These are phyloP conservation scores for Hippocampus barbouri DNA, from an alignment of 2,113 vertebrate genomes.

Conservation along the genomic window DNA sequence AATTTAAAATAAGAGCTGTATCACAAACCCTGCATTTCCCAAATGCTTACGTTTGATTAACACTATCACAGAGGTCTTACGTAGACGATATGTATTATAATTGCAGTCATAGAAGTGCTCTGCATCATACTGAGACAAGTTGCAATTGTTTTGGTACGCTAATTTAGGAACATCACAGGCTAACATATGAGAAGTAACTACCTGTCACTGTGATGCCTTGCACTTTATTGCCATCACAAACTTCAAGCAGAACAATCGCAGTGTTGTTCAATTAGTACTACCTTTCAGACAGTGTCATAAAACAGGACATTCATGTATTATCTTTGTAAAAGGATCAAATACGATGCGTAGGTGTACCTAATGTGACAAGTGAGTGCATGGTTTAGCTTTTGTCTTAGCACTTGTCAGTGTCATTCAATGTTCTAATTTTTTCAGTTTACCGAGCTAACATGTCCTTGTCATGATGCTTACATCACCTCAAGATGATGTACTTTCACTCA, in stretches of 20 bases:
- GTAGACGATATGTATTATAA: background rate
- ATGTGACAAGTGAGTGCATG: background rate
- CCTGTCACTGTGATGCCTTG: background rate
- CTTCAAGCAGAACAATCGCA: background rate
- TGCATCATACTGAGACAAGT: background rate
- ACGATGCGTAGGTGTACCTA: background rate
- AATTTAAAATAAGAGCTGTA: background rate
- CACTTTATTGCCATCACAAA: background rate
- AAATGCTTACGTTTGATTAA: background rate
- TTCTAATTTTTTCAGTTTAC: background rate
- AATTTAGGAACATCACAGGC: background rate
- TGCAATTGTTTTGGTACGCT: background rate
- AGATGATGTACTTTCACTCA: constrained; percentile 1
- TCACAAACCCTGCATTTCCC: background rate
- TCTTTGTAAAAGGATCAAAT: background rate
- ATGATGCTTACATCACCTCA: constrained; percentile 3
- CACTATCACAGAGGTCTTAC: background rate
- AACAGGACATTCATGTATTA: background rate
- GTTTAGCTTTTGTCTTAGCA: background rate
- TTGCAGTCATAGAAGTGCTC: background rate
- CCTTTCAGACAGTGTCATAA: background rate
- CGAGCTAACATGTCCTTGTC: background rate
- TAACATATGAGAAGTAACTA: background rate
- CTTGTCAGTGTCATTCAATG: background rate
- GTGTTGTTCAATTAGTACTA: background rate